Evolutionary conservation across 1,140 invertebrate species (phyloP).

Genomic region (Solen grandis): DNA sequence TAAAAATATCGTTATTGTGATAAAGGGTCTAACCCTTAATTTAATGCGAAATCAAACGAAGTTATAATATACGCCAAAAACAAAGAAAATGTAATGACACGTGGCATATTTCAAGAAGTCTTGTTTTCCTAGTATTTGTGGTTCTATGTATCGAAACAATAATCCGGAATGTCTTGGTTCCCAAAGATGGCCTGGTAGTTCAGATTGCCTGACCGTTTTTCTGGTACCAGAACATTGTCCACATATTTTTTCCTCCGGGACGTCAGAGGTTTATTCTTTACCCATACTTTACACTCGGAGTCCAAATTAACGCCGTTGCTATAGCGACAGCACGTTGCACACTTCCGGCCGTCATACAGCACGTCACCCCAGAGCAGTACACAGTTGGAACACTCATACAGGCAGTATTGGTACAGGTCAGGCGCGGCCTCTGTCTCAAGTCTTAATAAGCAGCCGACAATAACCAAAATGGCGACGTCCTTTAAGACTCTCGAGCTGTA

Average conservation of each 20-base stretch:
- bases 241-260: slow-evolving; percentile 42
- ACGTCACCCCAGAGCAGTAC: slow-evolving; percentile 35
- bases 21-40: no score
- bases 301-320: slow-evolving; percentile 45
- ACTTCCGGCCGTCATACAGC: slow-evolving; percentile 44
- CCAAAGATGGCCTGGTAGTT: slow-evolving; percentile 40
- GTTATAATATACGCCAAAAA: no score
- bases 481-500: no score
- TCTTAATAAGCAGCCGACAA: neutral
- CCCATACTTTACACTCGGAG: slow-evolving; percentile 47
- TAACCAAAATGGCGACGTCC: no score
- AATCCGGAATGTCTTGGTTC: slow-evolving; percentile 8
- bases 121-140: no score
- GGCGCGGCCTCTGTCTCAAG: neutral
- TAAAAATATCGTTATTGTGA: no score
- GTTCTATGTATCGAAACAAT: slow-evolving; percentile 34
- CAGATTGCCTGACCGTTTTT: neutral
- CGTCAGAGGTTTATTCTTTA: slow-evolving; percentile 12
- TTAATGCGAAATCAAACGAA: no score
- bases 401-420: slow-evolving; percentile 33
- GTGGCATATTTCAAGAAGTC: no score
- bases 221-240: slow-evolving; percentile 1
- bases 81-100: no score
- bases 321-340: slow-evolving; percentile 52
- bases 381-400: slow-evolving; percentile 45